Evolutionary conservation across 2,888 invertebrate species (phyloP).

Genomic region (Lumbricus terrestris): DNA sequence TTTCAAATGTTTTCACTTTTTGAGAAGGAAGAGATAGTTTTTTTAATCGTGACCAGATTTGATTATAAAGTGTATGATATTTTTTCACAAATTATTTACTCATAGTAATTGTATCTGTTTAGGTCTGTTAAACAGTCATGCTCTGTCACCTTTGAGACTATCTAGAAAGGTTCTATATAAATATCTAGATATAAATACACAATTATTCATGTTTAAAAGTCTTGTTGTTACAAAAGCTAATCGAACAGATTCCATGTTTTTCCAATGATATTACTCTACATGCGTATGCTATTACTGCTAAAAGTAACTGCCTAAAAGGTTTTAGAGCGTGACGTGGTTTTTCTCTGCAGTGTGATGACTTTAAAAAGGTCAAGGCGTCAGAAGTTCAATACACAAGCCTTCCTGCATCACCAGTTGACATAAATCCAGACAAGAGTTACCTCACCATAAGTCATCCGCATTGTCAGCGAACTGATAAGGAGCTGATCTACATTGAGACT

Average conservation of each 20-base stretch:
- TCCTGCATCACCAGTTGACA: constrained; percentile 61
- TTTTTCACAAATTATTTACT: not conserved
- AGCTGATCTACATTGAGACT: constrained; percentile 78
- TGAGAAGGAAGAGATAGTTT: not conserved
- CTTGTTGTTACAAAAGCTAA: too few species aligned
- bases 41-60: not conserved
- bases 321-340: not conserved
- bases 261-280: too few species aligned
- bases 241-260: too few species aligned
- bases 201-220: not conserved
- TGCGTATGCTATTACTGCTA: not conserved
- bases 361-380: not conserved
- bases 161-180: not conserved
- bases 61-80: not conserved
- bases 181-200: not conserved
- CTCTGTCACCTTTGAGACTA: not conserved
- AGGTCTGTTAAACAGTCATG: not conserved
- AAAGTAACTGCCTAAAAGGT: not conserved
- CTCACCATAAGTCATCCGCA: constrained; percentile 27
- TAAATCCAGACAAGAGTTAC: constrained; percentile 55
- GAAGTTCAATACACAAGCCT: constrained; percentile 10
- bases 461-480: constrained; percentile 80
- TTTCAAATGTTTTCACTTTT: too few species aligned
- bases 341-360: constrained; percentile 23
- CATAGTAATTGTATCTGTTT: not conserved